Conservation (phyloP, 2,113 vertebrate species). For the Petroica traversi region DNA sequence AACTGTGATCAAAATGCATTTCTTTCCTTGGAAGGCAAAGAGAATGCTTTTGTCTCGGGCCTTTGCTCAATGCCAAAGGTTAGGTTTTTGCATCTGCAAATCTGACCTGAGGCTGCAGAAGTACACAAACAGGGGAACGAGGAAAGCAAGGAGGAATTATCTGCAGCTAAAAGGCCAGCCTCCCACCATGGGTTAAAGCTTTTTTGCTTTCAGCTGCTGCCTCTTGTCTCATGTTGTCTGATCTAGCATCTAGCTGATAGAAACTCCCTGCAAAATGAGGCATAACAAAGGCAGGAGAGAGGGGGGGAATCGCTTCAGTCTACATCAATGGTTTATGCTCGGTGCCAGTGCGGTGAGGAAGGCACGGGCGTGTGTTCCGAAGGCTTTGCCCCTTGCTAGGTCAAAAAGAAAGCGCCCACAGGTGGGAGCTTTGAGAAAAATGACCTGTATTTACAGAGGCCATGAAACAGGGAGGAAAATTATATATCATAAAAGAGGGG, state of each 20-base stretch:
- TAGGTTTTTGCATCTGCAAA: background rate
- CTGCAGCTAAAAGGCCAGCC: background rate
- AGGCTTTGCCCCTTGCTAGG: background rate
- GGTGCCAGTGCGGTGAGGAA: background rate
- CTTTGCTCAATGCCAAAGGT: background rate
- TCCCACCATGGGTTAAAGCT: background rate
- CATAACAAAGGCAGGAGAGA: background rate
- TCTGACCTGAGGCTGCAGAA: constrained; percentile 18
- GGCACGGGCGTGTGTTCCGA: rapidly evolving
- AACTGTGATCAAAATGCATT: background rate
- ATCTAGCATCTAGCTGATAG: background rate
- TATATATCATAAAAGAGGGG: background rate
- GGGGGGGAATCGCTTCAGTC: background rate
- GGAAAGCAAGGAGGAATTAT: constrained; percentile 6
- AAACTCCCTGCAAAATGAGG: background rate
- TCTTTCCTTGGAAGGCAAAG: background rate
- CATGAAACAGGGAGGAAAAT: background rate
- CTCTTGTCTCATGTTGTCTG: background rate
- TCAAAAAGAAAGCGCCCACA: background rate
- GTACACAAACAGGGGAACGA: background rate
- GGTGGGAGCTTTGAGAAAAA: background rate
- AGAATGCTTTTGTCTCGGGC: background rate
- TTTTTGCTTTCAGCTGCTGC: constrained; percentile 22
- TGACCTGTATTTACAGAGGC: background rate
- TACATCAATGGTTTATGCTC: background rate